phyloP scores from a whole-genome alignment of 2,888 invertebrate genomes.

The Cosmorhoe ocellata region DNA sequence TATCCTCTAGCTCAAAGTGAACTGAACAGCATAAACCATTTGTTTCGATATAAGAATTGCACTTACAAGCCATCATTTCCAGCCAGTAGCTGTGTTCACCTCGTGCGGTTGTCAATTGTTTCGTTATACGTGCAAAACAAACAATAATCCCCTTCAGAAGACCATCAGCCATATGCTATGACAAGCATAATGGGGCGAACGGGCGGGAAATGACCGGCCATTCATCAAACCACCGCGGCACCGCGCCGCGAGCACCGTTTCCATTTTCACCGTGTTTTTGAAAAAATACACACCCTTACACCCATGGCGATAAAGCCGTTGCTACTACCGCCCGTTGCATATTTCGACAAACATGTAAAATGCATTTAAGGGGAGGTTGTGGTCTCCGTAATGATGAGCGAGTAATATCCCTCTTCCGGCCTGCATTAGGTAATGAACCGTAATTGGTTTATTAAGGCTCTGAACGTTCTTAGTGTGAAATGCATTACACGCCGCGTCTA shows the following conservation, averaged over 20 bases:
- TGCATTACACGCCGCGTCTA: conserved; percentile 56
- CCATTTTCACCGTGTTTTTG: conserved; percentile 57
- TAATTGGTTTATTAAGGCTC: conserved; percentile 76
- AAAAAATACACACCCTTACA: conserved; percentile 39
- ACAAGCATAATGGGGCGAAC: conserved; percentile 60
- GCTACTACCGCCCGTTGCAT: conserved; percentile 27
- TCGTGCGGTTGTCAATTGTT: conserved; percentile 22
- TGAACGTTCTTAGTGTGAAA: conserved; percentile 65
- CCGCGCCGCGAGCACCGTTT: conserved; percentile 51
- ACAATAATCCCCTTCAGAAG: conserved; percentile 53
- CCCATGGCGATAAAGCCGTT: conserved; percentile 59
- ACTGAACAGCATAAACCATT: too few relatives aligned
- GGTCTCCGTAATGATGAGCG: conserved; percentile 74
- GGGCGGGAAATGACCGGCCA: conserved; percentile 68
- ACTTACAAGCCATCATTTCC: too few relatives aligned
- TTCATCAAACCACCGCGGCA: conserved; percentile 61
- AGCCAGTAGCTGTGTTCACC: too few relatives aligned
- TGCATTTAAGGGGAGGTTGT: conserved; percentile 71
- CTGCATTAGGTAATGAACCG: conserved; percentile 75
- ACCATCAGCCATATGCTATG: conserved; percentile 73
- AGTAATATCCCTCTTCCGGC: conserved; percentile 74
- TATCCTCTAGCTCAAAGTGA: too few relatives aligned
- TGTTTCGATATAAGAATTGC: too few relatives aligned
- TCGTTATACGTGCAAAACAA: conserved; percentile 51
- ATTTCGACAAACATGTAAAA: conserved; percentile 62